phyloP scores from a whole-genome alignment of 2,113 vertebrate genomes.

The Apteryx mantelli region DNA sequence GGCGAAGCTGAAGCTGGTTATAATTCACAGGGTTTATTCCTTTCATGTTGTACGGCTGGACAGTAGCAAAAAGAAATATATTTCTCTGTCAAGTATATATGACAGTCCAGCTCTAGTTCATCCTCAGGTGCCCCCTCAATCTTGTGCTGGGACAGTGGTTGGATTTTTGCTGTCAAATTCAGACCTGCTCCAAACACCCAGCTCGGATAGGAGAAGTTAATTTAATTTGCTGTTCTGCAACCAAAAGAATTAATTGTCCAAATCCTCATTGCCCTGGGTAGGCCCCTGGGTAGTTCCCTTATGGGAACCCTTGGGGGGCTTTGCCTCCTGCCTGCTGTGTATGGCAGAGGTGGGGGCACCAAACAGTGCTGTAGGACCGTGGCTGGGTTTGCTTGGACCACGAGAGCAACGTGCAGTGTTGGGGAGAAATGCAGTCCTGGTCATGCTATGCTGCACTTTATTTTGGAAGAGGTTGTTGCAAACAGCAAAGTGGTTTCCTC shows the following conservation, averaged over 20 bases:
- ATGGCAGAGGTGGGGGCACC: neutral
- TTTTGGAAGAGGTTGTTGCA: neutral
- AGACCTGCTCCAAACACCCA: neutral
- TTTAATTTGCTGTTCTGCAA: neutral
- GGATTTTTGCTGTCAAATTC: neutral
- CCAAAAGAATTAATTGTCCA: neutral
- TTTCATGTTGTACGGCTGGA: neutral
- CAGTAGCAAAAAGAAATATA: neutral
- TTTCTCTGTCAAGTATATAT: neutral
- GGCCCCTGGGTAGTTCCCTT: neutral
- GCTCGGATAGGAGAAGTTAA: neutral
- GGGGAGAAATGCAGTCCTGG: neutral
- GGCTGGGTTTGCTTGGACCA: fast-evolving
- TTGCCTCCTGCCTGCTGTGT: neutral
- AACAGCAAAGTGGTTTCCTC: neutral
- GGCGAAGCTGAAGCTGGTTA: neutral
- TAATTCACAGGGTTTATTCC: neutral
- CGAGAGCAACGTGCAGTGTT: fast-evolving
- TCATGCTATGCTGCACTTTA: fast-evolving
- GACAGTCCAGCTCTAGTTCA: neutral
- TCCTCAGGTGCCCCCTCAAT: neutral
- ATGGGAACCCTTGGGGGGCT: neutral
- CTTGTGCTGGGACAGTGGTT: neutral
- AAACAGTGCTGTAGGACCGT: neutral
- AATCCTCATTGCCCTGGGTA: neutral